Evolutionary conservation across 2,113 vertebrate species (phyloP).

Genomic region (Paratilapia polleni): DNA sequence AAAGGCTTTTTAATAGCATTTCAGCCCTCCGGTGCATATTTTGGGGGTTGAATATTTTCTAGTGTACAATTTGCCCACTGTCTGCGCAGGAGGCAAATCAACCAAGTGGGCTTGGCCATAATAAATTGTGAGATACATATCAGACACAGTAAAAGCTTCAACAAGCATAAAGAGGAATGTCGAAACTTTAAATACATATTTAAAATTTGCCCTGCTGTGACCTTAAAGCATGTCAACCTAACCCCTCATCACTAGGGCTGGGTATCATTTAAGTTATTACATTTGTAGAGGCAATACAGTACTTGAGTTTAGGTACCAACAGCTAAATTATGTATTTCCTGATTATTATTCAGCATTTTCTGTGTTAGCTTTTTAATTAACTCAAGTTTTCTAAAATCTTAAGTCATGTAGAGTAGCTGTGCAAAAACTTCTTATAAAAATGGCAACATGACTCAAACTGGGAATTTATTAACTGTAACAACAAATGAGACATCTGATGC

Average conservation of each 20-base stretch:
- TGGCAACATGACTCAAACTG: neutral
- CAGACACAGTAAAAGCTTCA: neutral
- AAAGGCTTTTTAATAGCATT: neutral
- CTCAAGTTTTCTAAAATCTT: neutral
- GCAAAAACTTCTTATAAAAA: neutral
- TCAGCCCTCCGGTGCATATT: neutral
- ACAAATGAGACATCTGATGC: neutral
- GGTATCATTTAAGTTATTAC: neutral
- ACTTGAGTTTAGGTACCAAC: no score
- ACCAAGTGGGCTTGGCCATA: neutral
- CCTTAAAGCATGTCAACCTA: no score
- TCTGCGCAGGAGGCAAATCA: neutral
- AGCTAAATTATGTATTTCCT: neutral
- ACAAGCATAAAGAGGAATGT: neutral
- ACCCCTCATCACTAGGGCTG: neutral
- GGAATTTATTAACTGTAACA: neutral
- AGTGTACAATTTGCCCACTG: neutral
- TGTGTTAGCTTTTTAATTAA: neutral
- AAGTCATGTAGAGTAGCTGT: neutral
- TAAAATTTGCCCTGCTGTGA: no score
- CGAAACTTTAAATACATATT: neutral
- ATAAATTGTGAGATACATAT: neutral
- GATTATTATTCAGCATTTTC: neutral
- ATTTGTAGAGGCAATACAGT: neutral
- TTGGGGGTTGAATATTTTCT: neutral